Conservation (phyloP, 2,888 invertebrate species). For the Pyrocoelia pectoralis region DNA sequence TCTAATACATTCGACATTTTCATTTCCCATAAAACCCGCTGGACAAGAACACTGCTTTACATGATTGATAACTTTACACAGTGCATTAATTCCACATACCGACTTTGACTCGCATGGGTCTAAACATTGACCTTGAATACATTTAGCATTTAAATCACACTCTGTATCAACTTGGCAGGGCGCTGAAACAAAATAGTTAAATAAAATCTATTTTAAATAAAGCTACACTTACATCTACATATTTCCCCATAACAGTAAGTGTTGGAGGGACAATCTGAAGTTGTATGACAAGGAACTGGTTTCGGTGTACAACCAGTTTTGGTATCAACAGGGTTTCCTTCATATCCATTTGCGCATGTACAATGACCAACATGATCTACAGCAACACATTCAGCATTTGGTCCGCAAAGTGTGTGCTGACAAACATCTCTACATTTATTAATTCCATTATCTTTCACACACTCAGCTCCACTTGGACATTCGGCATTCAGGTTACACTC, state of each 20-base stretch:
- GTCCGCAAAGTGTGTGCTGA: conserved; percentile 78
- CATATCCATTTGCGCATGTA: conserved; percentile 79
- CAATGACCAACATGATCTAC: conserved; percentile 80
- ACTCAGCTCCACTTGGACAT: conserved; percentile 83
- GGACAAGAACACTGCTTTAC: conserved; percentile 84
- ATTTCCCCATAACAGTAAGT: conserved; percentile 83
- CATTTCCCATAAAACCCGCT: conserved; percentile 84
- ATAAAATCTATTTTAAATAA: conserved; percentile 16
- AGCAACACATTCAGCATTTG: conserved; percentile 84
- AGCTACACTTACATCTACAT: conserved; percentile 76
- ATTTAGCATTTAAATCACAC: conserved; percentile 81
- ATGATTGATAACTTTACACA: conserved; percentile 77
- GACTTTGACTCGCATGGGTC: conserved; percentile 79
- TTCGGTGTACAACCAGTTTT: conserved; percentile 77
- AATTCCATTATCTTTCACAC: conserved; percentile 73
- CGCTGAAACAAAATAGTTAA: conserved; percentile 61
- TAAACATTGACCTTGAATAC: conserved; percentile 81
- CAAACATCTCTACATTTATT: conserved; percentile 88
- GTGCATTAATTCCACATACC: conserved; percentile 85
- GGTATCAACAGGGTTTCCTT: conserved; percentile 77
- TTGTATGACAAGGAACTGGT: conserved; percentile 74
- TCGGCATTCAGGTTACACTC: conserved; percentile 82
- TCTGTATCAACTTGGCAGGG: conserved; percentile 82
- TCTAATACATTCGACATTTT: conserved; percentile 84
- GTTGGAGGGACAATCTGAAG: conserved; percentile 77